Percentiles rank a stretch among this genome's conserved stretches.
Conservation (phyloP, 1,140 invertebrate genomes). For the Dufourea novaeangliae region DNA sequence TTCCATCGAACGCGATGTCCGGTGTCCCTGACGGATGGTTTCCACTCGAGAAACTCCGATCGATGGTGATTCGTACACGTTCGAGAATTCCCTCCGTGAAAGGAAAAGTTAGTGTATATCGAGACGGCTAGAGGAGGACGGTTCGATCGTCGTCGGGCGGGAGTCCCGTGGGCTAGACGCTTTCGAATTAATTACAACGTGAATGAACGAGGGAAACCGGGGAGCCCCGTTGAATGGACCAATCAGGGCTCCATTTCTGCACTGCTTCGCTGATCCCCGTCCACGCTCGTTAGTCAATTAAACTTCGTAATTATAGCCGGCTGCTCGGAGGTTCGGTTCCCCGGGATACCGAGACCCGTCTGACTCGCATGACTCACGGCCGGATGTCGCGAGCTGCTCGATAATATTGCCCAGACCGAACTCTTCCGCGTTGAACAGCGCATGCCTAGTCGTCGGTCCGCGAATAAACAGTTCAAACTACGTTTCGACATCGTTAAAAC, state of each 20-base stretch:
- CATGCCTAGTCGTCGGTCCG: too few relatives aligned
- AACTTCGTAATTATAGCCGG: constrained; percentile 69
- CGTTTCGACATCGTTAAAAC: too few relatives aligned
- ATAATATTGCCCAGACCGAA: constrained; percentile 5
- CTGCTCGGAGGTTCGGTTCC: constrained; percentile 14
- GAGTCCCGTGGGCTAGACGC: constrained; percentile 18
- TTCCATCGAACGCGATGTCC: too few relatives aligned
- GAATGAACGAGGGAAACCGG: constrained; percentile 49
- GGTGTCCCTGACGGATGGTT: too few relatives aligned
- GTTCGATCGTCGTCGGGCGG: neutral
- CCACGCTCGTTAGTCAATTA: constrained; percentile 72
- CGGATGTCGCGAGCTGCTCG: constrained; percentile 42
- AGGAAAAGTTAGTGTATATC: too few relatives aligned
- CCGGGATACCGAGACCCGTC: constrained; percentile 22
- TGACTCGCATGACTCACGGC: constrained; percentile 51
- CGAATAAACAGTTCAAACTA: too few relatives aligned
- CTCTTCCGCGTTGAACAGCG: neutral
- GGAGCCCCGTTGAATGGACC: constrained; percentile 58
- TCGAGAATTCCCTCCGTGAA: too few relatives aligned
- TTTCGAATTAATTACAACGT: constrained; percentile 61
- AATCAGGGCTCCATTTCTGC: constrained; percentile 65
- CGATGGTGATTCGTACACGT: too few relatives aligned
- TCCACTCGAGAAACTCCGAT: too few relatives aligned
- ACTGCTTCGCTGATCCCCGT: constrained; percentile 51
- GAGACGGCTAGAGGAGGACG: neutral